Evolutionary conservation across 2,888 invertebrate species (phyloP).

Genomic region (Axea sp.): DNA sequence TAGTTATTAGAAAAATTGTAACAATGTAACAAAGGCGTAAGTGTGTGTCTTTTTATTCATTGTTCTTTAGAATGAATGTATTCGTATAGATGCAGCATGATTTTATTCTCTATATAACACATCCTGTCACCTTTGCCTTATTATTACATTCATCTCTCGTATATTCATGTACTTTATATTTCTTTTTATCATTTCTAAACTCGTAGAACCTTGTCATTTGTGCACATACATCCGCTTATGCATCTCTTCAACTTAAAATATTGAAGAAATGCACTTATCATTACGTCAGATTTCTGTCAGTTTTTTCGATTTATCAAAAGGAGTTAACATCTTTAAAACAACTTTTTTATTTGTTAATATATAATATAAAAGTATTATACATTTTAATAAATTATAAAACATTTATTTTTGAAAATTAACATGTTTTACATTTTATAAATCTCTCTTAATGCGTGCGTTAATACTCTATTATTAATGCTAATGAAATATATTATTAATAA

Average conservation of each 20-base stretch:
- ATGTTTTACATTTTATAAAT: no score
- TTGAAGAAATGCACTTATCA: conserved; percentile 66
- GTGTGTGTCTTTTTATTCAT: background rate
- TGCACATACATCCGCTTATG: conserved; percentile 61
- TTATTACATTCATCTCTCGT: conserved; percentile 19
- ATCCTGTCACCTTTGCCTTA: conserved; percentile 62
- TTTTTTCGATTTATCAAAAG: no score
- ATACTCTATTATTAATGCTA: no score
- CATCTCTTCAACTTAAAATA: conserved; percentile 50
- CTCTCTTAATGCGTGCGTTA: no score
- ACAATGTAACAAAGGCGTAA: background rate
- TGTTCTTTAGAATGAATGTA: conserved; percentile 8
- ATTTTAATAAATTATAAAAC: no score
- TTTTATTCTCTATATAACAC: conserved; percentile 20
- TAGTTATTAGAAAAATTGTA: background rate
- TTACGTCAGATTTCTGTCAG: conserved; percentile 60
- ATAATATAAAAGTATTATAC: no score
- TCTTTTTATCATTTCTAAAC: conserved; percentile 19
- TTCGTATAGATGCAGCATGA: conserved; percentile 4
- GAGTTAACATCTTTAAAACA: no score
- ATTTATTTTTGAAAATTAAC: no score
- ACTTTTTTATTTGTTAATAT: no score
- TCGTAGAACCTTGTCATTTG: conserved; percentile 54
- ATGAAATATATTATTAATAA: no score
- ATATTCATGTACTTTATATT: no score